Conservation (phyloP, 1,140 invertebrate genomes). For the Leptopilina boulardi region DNA sequence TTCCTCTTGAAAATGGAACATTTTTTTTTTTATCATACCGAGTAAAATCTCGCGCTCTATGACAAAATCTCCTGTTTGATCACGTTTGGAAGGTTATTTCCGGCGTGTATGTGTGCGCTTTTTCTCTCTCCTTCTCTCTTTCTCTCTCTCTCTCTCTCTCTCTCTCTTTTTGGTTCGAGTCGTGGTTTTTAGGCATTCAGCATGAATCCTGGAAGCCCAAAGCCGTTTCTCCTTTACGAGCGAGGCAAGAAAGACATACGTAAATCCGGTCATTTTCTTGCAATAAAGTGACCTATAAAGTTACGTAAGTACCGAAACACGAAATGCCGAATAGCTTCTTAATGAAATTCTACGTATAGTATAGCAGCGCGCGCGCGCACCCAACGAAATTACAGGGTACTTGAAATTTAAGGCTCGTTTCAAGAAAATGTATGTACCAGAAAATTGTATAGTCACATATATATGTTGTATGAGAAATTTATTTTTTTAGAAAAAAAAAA, state of each 20-base stretch:
- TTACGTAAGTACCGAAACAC: slow-evolving; percentile 45
- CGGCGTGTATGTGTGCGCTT: neutral
- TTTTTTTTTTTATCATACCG: neutral
- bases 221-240: slow-evolving; percentile 53
- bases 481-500: neutral
- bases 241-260: slow-evolving; percentile 40
- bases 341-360: slow-evolving; percentile 46
- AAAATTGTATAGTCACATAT: neutral
- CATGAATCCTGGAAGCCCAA: slow-evolving; percentile 3
- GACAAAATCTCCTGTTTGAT: slow-evolving; percentile 14
- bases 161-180: neutral
- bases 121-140: too few relatives aligned
- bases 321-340: slow-evolving; percentile 51
- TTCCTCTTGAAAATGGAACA: slow-evolving; percentile 14
- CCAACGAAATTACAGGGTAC: slow-evolving; percentile 34
- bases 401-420: slow-evolving; percentile 12
- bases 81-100: slow-evolving; percentile 20
- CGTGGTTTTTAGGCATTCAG: slow-evolving; percentile 28
- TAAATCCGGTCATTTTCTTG: slow-evolving; percentile 30
- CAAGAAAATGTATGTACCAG: slow-evolving; percentile 21
- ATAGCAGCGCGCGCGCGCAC: neutral
- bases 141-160: too few relatives aligned
- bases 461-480: neutral
- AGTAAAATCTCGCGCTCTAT: neutral
- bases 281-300: slow-evolving; percentile 42